Evolutionary conservation across 2,888 invertebrate genomes (phyloP).

Genomic region (Chymomyza amoena): DNA sequence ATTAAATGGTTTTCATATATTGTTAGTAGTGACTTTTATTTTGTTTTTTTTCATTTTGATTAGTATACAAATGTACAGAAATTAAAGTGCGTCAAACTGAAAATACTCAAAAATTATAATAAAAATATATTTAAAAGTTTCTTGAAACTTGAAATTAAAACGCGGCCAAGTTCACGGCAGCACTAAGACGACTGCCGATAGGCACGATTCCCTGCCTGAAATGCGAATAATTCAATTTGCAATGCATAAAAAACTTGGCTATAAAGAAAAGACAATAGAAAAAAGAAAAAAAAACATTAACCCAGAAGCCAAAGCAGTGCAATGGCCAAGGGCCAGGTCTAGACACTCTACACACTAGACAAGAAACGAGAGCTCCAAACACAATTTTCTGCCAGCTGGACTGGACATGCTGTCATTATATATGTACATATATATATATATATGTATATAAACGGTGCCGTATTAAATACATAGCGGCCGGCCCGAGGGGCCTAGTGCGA

Average conservation of each 20-base stretch:
- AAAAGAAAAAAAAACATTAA: slow-evolving; percentile 10
- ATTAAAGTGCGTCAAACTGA: slow-evolving; percentile 14
- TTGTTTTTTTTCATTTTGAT: slow-evolving; percentile 15
- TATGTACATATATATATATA: too few relatives aligned
- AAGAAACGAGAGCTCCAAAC: slow-evolving; percentile 6
- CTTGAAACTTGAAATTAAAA: not conserved
- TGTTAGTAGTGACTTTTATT: slow-evolving; percentile 4
- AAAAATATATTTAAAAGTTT: slow-evolving; percentile 10
- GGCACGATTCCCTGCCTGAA: slow-evolving; percentile 3
- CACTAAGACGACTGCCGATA: not conserved
- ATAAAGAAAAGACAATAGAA: slow-evolving; percentile 10
- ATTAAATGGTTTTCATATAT: not conserved
- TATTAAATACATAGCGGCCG: too few relatives aligned
- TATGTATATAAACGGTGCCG: too few relatives aligned
- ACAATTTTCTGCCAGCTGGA: slow-evolving; percentile 26
- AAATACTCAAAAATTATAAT: slow-evolving; percentile 4
- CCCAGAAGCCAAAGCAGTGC: slow-evolving; percentile 55
- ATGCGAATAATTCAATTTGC: slow-evolving; percentile 69
- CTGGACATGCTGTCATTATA: not conserved
- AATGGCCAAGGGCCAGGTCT: not conserved
- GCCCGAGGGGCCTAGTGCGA: too few relatives aligned
- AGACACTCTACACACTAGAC: too few relatives aligned
- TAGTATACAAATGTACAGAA: slow-evolving; percentile 1
- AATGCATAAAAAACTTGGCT: slow-evolving; percentile 36
- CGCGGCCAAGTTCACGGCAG: not conserved